These are phyloP conservation scores for Pantherophis guttatus DNA, from an alignment of 2,113 vertebrate genomes.

Conservation along the genomic window DNA sequence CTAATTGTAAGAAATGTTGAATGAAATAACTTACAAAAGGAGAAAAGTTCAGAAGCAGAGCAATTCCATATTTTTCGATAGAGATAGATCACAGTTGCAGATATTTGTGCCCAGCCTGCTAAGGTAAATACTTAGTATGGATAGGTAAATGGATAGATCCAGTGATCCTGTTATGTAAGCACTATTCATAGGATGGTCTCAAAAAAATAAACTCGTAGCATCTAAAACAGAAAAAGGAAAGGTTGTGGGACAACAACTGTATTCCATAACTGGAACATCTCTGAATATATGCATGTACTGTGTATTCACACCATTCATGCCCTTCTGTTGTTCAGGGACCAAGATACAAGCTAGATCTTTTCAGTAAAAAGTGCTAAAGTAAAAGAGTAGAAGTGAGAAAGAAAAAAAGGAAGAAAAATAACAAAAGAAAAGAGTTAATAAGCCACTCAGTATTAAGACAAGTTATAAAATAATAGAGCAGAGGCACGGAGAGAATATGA, in stretches of 20 bases:
- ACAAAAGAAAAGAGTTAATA: not conserved
- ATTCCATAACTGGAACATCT: not conserved
- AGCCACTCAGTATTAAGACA: not conserved
- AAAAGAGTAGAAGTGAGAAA: not conserved
- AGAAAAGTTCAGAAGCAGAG: not conserved
- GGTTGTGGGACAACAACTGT: not conserved
- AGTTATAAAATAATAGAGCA: not conserved
- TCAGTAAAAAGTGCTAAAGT: not conserved
- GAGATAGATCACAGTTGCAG: not conserved
- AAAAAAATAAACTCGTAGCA: not conserved
- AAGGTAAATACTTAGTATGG: not conserved
- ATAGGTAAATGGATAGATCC: not conserved
- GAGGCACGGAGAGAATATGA: not conserved
- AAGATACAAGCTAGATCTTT: not conserved
- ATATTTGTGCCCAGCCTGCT: not conserved
- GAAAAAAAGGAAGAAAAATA: not conserved
- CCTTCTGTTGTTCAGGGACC: not conserved
- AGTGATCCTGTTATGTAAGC: not conserved
- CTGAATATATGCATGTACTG: not conserved
- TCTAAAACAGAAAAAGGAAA: not conserved
- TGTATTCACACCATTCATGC: not conserved
- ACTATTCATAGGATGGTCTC: not conserved
- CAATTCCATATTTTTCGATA: not conserved
- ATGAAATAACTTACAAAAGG: not conserved
- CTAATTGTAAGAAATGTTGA: not conserved